Percentiles rank a stretch among this genome's conserved stretches.
phyloP scores from a whole-genome alignment of 2,888 invertebrate genomes.

The Microplitis deprimator region DNA sequence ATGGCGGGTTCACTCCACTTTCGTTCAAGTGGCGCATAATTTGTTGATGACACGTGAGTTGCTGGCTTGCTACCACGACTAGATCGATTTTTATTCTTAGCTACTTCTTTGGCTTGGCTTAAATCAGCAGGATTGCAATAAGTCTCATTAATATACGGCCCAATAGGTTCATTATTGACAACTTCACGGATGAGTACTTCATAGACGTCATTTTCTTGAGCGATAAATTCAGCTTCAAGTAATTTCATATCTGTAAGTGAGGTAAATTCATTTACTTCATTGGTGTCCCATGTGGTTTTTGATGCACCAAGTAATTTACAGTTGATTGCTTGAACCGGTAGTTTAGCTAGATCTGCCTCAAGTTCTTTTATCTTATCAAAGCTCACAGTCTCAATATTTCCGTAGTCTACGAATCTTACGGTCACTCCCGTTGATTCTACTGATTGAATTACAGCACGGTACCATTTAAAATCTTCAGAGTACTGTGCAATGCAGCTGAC shows the following conservation, averaged over 20 bases:
- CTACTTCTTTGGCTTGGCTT: constrained; percentile 52
- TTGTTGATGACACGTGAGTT: constrained; percentile 57
- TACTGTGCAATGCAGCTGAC: constrained; percentile 65
- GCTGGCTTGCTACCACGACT: constrained; percentile 46
- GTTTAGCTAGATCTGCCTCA: constrained; percentile 57
- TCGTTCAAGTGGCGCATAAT: constrained; percentile 73
- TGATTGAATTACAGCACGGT: constrained; percentile 75
- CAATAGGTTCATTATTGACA: constrained; percentile 41
- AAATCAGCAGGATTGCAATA: constrained; percentile 57
- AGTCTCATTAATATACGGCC: constrained; percentile 58
- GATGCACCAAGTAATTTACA: constrained; percentile 65
- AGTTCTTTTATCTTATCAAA: constrained; percentile 72
- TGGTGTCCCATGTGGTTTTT: constrained; percentile 50
- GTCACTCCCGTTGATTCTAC: constrained; percentile 71
- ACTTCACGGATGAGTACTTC: constrained; percentile 58
- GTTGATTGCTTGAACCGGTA: constrained; percentile 67
- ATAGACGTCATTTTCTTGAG: constrained; percentile 55
- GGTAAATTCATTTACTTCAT: constrained; percentile 54
- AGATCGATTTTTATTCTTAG: constrained; percentile 41
- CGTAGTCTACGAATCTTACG: constrained; percentile 81
- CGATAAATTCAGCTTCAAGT: constrained; percentile 63
- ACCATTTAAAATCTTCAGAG: constrained; percentile 79
- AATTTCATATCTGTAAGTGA: constrained; percentile 51
- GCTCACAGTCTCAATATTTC: constrained; percentile 77
- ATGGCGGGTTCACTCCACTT: constrained; percentile 73